Percentiles rank a stretch among this genome's conserved stretches.
These are phyloP conservation scores for Turritopsis rubra DNA, from an alignment of 30 jellyfish, hydroid and myxozoan genomes.

Conservation along the genomic window DNA sequence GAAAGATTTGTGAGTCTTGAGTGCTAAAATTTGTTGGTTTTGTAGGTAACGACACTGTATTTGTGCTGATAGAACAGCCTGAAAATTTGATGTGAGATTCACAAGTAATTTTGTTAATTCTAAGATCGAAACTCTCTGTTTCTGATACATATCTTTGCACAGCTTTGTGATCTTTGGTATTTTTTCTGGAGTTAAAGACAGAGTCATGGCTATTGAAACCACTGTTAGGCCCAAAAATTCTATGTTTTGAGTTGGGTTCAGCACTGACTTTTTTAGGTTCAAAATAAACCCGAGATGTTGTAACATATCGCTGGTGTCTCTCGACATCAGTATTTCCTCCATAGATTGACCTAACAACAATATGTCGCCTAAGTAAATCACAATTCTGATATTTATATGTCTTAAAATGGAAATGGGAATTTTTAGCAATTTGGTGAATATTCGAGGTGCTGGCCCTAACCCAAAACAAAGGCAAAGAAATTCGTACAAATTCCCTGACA, in stretches of 20 bases:
- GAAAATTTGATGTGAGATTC: no score
- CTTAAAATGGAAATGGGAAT: slow-evolving; percentile 23
- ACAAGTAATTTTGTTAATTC: no score
- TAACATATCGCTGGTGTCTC: neutral
- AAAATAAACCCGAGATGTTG: slow-evolving; percentile 5
- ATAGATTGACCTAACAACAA: slow-evolving; percentile 18
- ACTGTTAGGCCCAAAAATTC: slow-evolving; percentile 11
- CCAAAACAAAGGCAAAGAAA: no score
- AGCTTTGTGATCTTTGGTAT: neutral
- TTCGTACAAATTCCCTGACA: no score
- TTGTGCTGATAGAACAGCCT: no score
- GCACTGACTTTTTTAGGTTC: slow-evolving; percentile 5
- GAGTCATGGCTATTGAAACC: neutral
- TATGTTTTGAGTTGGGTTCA: no score
- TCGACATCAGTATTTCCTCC: slow-evolving; percentile 7
- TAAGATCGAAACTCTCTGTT: slow-evolving; percentile 9
- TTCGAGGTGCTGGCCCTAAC: slow-evolving; percentile 9
- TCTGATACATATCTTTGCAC: slow-evolving; percentile 8
- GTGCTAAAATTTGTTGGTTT: slow-evolving; percentile 3
- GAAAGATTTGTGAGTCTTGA: slow-evolving; percentile 3
- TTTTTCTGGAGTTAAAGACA: neutral
- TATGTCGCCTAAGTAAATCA: slow-evolving; percentile 25
- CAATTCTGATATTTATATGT: slow-evolving; percentile 19
- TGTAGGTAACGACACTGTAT: slow-evolving; percentile 1
- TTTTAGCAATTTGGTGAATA: slow-evolving; percentile 9